Evolutionary conservation across 1,140 invertebrate species (phyloP), one percentile per base, ranked within the genome.

Genomic region (Pseudomyrmex dendroicus): DNA sequence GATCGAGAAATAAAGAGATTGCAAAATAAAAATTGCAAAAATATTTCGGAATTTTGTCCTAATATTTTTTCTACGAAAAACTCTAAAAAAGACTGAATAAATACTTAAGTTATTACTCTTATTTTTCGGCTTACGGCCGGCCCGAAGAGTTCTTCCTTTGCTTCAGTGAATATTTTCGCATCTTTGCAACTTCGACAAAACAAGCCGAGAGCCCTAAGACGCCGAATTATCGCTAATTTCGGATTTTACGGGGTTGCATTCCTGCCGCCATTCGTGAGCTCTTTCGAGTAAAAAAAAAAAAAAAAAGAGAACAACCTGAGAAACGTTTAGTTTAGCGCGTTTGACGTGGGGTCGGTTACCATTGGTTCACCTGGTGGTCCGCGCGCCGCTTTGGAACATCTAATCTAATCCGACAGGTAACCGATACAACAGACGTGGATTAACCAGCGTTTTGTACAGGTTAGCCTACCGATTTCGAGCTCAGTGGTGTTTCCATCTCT

Each of bases 381-480:
- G 68, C 20, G 68, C 83, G 80, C 73, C 85, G 35, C 35, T 35
- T 35, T 82, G 70, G 63, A 61, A 59, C 59, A 74, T 67, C 86
- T 92, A 91, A 92, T 92, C 87, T 89, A 91, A 92, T 91, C 91
- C 73, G 91, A 92, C 91, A 90, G 90, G 89, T 90, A 86, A 92
- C 78, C 84, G 85, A 89, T 91, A 91, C 87, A 83, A 86, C 86
- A 85, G 85, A 78, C 56, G 86, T 84, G 86, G 88, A 91, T 90
- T 89, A 90, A 90, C 88, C 76, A 73, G 82, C 87, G 87, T 91
- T 91, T 92, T 92, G 91, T 92, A 89, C 82, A 87, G 67, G 89
- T 89, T 91, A 86, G 86, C 84, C 90, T 90, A 92, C 90, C 83
- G 90, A 91, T 89, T 88, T 85, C 74, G 80, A 66, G 66, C 61